Evolutionary conservation across 2,113 vertebrate species (phyloP), one percentile per base, ranked within the genome.

Genomic region (Hymenochirus boettgeri): DNA sequence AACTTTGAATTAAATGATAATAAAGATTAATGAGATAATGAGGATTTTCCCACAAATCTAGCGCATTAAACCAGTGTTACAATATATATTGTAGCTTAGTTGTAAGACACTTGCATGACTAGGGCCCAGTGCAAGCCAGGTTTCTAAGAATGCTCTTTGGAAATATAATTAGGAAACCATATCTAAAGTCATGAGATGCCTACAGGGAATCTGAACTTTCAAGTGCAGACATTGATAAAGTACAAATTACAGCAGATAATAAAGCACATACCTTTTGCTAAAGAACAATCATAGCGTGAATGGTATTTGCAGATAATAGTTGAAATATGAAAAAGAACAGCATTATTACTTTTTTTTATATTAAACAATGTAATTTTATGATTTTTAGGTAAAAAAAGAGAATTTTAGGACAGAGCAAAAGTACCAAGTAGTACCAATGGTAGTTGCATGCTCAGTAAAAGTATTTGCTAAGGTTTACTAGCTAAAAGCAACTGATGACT

Each of bases 131-230:
- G 33, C 21, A 21, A 45, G 24, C 70, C 57, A 3, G 18, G 21
- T 70, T 45, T 69, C 21, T 61, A 70, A 67, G 65, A 69, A 51
- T 69, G 65, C 58, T 67, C 55, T 67, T 67, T 59, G 64, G 47
- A 45, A 69, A 60, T 56, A 69, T 69, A 69, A 69, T 69, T 69
- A 69, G 65, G 65, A 59, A 35, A 31, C 65, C 65, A 60, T 60
- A 66, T 58, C 27, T 58, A 57, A 65, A 66, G 65, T 60, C 65
- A 60, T 59, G 23, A 53, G 56, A 69, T 69, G 65, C 65, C 65
- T 69, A 60, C 48, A 59, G 65, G 65, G 65, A 53, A 69, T 69
- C 65, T 69, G 56, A 69, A 69, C 65, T 60, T 69, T 69, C 57
- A 69, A 60, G 48, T 35, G 60, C 24, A 60, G 65, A 60, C 57